These are phyloP conservation scores for Lamproptera curius DNA, from an alignment of 2,888 invertebrate genomes.

Conservation along the genomic window DNA sequence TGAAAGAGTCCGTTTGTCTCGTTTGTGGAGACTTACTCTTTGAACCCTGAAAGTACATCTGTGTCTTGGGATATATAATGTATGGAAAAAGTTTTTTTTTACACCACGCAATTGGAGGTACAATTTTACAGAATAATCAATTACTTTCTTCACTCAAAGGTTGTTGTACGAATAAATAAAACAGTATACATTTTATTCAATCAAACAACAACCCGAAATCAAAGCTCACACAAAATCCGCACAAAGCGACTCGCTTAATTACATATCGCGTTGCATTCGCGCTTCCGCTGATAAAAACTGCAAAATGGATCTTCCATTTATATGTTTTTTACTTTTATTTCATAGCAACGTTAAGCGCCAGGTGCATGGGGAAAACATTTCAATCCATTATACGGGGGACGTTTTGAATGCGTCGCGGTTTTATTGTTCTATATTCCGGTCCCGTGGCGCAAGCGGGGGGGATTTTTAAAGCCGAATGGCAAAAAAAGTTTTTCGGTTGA, in stretches of 20 bases:
- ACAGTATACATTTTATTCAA: not conserved
- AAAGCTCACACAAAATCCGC: not conserved
- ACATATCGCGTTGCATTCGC: not conserved
- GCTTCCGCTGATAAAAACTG: not conserved
- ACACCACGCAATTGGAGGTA: too few relatives aligned
- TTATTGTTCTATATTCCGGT: conserved; percentile 15
- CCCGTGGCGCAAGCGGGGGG: conserved; percentile 1
- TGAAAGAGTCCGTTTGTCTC: too few relatives aligned
- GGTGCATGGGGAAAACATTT: conserved; percentile 16
- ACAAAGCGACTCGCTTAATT: not conserved
- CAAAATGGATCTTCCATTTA: conserved; percentile 5
- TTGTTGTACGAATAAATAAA: not conserved
- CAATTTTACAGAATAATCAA: too few relatives aligned
- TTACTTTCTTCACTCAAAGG: too few relatives aligned
- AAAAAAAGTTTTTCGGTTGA: too few relatives aligned
- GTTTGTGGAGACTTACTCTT: too few relatives aligned
- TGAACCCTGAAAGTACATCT: too few relatives aligned
- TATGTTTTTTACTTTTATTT: conserved; percentile 14
- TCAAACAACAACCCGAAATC: not conserved
- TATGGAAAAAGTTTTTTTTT: too few relatives aligned
- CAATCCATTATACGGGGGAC: not conserved
- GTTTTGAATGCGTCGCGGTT: conserved; percentile 9
- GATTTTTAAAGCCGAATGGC: conserved; percentile 8
- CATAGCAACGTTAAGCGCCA: conserved; percentile 14
- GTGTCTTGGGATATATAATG: too few relatives aligned